These are phyloP conservation scores for Noctua comes DNA, from an alignment of 2,888 invertebrate species.

Conservation along the genomic window DNA sequence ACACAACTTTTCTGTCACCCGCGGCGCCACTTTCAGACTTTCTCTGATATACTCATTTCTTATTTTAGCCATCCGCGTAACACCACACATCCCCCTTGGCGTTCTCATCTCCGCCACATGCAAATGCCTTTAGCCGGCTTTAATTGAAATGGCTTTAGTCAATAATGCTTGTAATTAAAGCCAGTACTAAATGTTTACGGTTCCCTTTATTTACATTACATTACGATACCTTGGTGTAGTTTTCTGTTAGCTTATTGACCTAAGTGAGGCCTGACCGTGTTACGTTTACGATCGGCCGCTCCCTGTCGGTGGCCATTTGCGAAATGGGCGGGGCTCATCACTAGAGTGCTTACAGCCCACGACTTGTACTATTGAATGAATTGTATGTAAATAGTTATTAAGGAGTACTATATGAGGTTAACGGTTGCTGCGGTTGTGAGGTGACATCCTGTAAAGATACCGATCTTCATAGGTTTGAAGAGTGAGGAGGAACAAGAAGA, in stretches of 20 bases:
- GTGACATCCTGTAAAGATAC: not conserved
- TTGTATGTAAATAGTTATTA: not conserved
- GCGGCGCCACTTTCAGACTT: too few species aligned
- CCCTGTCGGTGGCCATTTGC: slow-evolving; percentile 49
- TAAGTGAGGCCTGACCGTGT: slow-evolving; percentile 48
- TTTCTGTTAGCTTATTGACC: slow-evolving; percentile 51
- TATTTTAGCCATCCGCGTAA: too few species aligned
- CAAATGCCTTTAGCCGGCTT: too few species aligned
- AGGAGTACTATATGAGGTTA: too few species aligned
- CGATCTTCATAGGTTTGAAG: not conserved
- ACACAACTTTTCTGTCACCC: too few species aligned
- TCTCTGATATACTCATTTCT: too few species aligned
- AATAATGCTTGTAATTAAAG: not conserved
- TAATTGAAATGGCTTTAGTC: not conserved
- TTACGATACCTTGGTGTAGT: slow-evolving; percentile 16
- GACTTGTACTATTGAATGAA: not conserved
- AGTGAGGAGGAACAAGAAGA: not conserved
- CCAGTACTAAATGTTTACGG: not conserved
- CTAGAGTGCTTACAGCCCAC: slow-evolving; percentile 33
- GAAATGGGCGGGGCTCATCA: slow-evolving; percentile 54
- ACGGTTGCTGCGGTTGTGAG: not conserved
- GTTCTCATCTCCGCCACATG: too few species aligned
- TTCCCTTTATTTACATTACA: slow-evolving; percentile 4
- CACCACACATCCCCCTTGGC: too few species aligned
- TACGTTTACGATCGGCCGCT: slow-evolving; percentile 59